Conservation (phyloP, 2,113 vertebrate genomes). For the Natator depressus region DNA sequence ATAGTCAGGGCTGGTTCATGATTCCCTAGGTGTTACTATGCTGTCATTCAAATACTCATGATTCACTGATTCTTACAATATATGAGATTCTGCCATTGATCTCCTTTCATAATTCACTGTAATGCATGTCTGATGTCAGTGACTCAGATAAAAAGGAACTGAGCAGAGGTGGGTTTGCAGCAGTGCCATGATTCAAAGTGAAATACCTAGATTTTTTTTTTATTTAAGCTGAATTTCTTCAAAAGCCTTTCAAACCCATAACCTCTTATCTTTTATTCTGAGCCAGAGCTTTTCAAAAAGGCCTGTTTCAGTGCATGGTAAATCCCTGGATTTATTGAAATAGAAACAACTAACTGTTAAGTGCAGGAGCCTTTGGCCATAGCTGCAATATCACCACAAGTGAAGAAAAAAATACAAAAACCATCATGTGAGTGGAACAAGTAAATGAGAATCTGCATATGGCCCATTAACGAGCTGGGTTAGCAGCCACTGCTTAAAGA, state of each 20-base stretch:
- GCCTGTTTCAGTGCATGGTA: background rate
- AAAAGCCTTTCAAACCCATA: background rate
- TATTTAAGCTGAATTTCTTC: slow-evolving; percentile 12
- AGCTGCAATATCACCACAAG: background rate
- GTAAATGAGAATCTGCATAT: background rate
- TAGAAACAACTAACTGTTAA: background rate
- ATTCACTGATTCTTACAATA: background rate
- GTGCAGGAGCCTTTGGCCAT: background rate
- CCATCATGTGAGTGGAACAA: background rate
- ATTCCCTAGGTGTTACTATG: slow-evolving; percentile 13
- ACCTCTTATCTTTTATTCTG: background rate
- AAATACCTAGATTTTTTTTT: background rate
- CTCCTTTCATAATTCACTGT: background rate
- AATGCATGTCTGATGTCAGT: background rate
- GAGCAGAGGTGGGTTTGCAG: background rate
- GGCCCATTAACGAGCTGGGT: background rate
- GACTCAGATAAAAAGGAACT: background rate
- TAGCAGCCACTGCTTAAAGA: background rate
- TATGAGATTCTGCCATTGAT: background rate
- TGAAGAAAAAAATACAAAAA: background rate
- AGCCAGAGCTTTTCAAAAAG: slow-evolving; percentile 11
- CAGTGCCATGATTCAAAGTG: background rate
- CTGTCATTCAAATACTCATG: slow-evolving; percentile 35
- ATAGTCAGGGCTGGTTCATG: background rate
- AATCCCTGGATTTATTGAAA: background rate